Base-by-base conservation (phyloP, 2,888 invertebrate genomes). In the Amphipyra berbera region DNA sequence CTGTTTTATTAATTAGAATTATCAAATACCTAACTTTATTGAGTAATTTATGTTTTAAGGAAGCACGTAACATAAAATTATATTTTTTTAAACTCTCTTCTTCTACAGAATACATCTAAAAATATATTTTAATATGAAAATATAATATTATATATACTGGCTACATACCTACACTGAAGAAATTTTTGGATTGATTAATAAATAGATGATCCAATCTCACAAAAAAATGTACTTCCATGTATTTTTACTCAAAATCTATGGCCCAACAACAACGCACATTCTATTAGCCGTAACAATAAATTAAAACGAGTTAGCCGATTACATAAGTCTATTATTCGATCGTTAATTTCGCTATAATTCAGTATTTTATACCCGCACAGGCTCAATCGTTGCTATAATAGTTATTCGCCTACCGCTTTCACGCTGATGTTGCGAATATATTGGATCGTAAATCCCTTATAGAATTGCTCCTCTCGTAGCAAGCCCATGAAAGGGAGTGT, bases 391-490 rank as follows among this genome's bases (percentile, higher is more conserved):
- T 61, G 53, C 47, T 68, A 47, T 73, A 70, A 73, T 76, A 70
- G 70, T 67, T 72, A 79, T 68, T 71, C 65, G 49, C 64, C 53
- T 61, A 57, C 76, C 53, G 70, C 75, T 78, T 79, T 79, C 78
- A 72, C 70, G 68, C 68, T 66, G 61, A 67, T 69, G 52, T 66
- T 64, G 63, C 58, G 49, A 72, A 75, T 77, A 73, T 79, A 80
- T 78, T 75, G 66, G 56, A 60, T 76, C 81, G 71, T 80, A 81
- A 80, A 81, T 81, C 70, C 81, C 68, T 68, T 79, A 73, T 65
- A 71, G 67, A 80, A 81, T 76, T 71, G 68, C 76, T 63, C 67
- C 56, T 72, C 62, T 73, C 49, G 64, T 62, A 68, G 60, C 59
- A 40, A 60, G 60, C 54, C 68, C 58, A 64, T 69, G 70, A 72